phyloP scores from a whole-genome alignment of 2,888 invertebrate species.

The Tanypteryx hageni region DNA sequence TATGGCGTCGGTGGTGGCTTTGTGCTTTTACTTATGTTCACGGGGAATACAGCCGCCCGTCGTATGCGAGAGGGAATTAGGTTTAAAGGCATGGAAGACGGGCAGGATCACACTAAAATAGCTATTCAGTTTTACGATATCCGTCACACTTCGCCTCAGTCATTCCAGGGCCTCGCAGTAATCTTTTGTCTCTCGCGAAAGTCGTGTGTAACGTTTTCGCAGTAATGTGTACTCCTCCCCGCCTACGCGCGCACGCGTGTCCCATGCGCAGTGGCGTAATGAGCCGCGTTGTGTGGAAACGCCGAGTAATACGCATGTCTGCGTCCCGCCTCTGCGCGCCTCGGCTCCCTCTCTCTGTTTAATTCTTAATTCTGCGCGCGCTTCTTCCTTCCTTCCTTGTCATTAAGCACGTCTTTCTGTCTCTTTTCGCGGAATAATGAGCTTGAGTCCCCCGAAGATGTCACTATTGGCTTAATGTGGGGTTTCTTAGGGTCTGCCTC shows the following conservation, averaged over 20 bases:
- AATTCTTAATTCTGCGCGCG: not conserved
- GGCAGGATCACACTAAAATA: not conserved
- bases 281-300: slow-evolving; percentile 8
- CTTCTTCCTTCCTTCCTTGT: not conserved
- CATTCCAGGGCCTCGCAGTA: not conserved
- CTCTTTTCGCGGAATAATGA: not conserved
- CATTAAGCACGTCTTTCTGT: not conserved
- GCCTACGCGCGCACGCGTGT: not conserved
- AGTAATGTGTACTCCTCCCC: not conserved
- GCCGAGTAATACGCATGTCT: not conserved
- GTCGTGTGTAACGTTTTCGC: not conserved
- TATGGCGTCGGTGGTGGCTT: not conserved
- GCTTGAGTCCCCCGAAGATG: not conserved
- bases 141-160: too few relatives aligned
- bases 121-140: too few relatives aligned
- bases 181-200: not conserved
- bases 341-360: not conserved
- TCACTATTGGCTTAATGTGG: not conserved
- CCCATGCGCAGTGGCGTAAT: not conserved
- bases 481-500: not conserved
- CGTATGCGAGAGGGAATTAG: not conserved
- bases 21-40: not conserved
- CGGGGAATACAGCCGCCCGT: not conserved
- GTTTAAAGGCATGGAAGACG: not conserved
- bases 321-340: not conserved